Conservation (phyloP, 53 echinoderm and acorn worm species). For the Patiria pectinifera region DNA sequence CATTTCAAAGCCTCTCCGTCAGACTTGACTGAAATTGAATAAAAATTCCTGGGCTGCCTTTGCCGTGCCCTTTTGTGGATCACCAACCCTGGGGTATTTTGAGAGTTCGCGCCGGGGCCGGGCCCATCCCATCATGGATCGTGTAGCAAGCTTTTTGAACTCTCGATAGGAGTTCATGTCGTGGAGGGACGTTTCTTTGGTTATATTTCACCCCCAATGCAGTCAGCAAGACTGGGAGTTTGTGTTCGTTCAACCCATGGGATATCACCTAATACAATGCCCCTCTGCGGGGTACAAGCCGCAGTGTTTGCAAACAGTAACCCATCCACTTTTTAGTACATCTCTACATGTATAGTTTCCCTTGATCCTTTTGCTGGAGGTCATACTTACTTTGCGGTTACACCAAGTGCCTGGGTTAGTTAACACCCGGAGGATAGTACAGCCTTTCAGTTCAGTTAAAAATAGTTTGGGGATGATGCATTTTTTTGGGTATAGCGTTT, state of each 20-base stretch:
- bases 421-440: no score
- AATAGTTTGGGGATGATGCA: background rate
- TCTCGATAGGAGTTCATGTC: background rate
- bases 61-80: slow-evolving; percentile 30
- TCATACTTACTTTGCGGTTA: slow-evolving; percentile 25
- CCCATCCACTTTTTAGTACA: slow-evolving; percentile 24
- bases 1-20: slow-evolving; percentile 1
- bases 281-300: background rate
- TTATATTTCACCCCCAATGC: background rate
- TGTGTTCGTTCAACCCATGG: slow-evolving; percentile 22
- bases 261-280: slow-evolving; percentile 40
- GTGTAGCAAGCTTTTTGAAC: background rate
- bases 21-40: slow-evolving; percentile 52
- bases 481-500: background rate
- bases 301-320: slow-evolving; percentile 57
- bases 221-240: slow-evolving; percentile 16
- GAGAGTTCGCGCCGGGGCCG: background rate
- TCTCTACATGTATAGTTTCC: slow-evolving; percentile 3
- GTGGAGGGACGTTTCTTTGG: background rate
- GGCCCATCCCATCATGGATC: slow-evolving; percentile 10
- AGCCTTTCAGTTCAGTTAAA: background rate
- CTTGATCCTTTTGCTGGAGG: slow-evolving; percentile 15
- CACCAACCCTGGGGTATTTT: slow-evolving; percentile 36
- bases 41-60: slow-evolving; percentile 13
- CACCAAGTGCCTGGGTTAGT: background rate